Evolutionary conservation across 1,140 invertebrate species (phyloP).

Genomic region (Aethina tumida): DNA sequence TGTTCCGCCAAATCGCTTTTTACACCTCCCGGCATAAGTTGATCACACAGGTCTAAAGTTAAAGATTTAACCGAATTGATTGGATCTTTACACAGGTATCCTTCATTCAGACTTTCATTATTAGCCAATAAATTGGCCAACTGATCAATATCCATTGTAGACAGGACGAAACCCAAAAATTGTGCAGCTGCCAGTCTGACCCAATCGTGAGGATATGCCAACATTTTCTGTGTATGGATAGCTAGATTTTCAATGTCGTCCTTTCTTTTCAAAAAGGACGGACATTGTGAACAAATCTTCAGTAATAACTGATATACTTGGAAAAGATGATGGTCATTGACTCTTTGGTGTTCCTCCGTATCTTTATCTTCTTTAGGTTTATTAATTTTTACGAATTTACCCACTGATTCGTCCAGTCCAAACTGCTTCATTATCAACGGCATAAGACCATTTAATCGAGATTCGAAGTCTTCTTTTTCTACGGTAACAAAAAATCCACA

Average conservation of each 20-base stretch:
- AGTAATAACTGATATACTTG: conserved; percentile 54
- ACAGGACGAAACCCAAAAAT: conserved; percentile 61
- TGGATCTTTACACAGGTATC: conserved; percentile 53
- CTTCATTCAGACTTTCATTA: conserved; percentile 36
- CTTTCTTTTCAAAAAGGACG: conserved; percentile 38
- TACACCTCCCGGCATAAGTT: conserved; percentile 51
- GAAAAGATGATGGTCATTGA: conserved; percentile 60
- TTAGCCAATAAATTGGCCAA: conserved; percentile 42
- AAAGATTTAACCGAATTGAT: conserved; percentile 51
- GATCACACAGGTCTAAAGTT: conserved; percentile 60
- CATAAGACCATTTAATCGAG: conserved; percentile 27
- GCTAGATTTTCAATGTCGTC: conserved; percentile 35
- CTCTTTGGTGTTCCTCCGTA: conserved; percentile 37
- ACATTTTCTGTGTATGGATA: conserved; percentile 41
- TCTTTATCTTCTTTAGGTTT: conserved; percentile 23
- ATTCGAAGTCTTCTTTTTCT: conserved; percentile 39
- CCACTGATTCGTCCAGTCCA: conserved; percentile 26
- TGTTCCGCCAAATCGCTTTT: conserved; percentile 53
- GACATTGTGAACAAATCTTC: conserved; percentile 47
- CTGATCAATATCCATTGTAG: conserved; percentile 48
- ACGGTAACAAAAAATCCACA: conserved; percentile 51
- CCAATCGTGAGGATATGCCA: conserved; percentile 57
- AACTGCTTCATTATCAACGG: conserved; percentile 42
- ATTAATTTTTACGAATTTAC: conserved; percentile 32
- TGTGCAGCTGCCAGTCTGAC: conserved; percentile 66